A percentile compares a stretch with the other conserved stretches of the same genome.
phyloP scores from a whole-genome alignment of 2,888 invertebrate genomes.

The Oligia fasciuncula region DNA sequence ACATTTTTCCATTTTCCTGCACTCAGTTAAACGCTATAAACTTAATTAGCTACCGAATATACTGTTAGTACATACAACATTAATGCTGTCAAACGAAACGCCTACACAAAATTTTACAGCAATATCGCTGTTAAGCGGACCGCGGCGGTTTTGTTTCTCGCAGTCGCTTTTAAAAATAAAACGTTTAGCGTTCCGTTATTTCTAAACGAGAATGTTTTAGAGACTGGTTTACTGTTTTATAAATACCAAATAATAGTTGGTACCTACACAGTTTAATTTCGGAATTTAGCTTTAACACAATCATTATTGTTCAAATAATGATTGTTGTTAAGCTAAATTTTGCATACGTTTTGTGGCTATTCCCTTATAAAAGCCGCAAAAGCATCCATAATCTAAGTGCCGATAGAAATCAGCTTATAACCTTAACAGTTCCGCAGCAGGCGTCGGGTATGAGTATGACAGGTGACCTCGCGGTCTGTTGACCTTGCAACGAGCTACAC shows the following conservation, averaged over 20 bases:
- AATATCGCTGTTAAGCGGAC: conserved; percentile 50
- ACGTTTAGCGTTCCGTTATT: conserved; percentile 10
- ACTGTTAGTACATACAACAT: conserved; percentile 21
- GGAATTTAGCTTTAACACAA: background rate
- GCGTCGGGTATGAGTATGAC: conserved; percentile 55
- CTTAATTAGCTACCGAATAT: conserved; percentile 39
- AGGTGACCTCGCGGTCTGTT: conserved; percentile 52
- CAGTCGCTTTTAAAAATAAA: conserved; percentile 29
- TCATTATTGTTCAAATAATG: background rate
- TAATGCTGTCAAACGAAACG: conserved; percentile 49
- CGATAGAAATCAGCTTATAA: conserved; percentile 48
- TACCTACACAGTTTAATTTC: background rate
- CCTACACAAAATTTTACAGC: conserved; percentile 62
- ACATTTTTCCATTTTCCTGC: conserved; percentile 7
- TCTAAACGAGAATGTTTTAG: conserved; percentile 16
- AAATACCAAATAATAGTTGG: background rate
- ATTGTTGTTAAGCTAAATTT: background rate
- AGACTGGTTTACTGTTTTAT: conserved; percentile 17
- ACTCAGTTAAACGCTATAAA: conserved; percentile 9
- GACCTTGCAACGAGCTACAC: conserved; percentile 49
- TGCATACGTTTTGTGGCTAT: background rate
- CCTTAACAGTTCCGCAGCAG: conserved; percentile 53
- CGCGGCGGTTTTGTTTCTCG: conserved; percentile 36
- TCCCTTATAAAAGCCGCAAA: background rate
- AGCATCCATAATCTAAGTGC: conserved; percentile 24